These are phyloP conservation scores for Idaea straminata DNA, from an alignment of 2,888 invertebrate genomes.

Conservation along the genomic window DNA sequence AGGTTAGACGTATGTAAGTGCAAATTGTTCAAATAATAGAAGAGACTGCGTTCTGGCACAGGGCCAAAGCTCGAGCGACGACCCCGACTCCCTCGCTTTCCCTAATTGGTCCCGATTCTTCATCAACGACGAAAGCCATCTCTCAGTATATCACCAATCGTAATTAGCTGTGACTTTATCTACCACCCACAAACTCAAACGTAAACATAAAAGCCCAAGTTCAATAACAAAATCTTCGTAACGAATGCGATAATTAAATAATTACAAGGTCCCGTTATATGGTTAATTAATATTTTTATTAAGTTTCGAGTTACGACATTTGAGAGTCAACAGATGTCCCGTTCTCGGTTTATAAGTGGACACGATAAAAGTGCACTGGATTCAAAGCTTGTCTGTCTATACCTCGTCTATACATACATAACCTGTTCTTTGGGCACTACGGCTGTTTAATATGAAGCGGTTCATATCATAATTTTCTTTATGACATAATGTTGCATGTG, in stretches of 20 bases:
- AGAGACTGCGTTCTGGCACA: constrained; percentile 51
- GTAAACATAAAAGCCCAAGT: constrained; percentile 42
- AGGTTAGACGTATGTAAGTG: constrained; percentile 36
- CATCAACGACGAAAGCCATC: constrained; percentile 14
- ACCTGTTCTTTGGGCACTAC: constrained; percentile 35
- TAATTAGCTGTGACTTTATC: constrained; percentile 24
- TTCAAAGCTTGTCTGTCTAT: constrained; percentile 42
- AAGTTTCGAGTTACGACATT: constrained; percentile 48
- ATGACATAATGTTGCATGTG: constrained; percentile 46
- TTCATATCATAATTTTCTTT: constrained; percentile 36
- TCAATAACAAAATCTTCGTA: constrained; percentile 37
- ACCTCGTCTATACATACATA: constrained; percentile 25
- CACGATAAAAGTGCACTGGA: constrained; percentile 60
- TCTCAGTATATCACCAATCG: constrained; percentile 24
- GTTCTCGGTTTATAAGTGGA: constrained; percentile 46
- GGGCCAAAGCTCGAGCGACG: constrained; percentile 53
- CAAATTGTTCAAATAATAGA: constrained; percentile 59
- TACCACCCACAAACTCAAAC: constrained; percentile 32
- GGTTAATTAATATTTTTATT: constrained; percentile 7
- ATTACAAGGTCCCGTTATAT: constrained; percentile 30
- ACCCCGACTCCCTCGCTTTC: constrained; percentile 47
- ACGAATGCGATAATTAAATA: constrained; percentile 42
- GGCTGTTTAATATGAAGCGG: constrained; percentile 22
- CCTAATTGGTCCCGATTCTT: constrained; percentile 53
- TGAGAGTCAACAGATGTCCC: constrained; percentile 65